A percentile compares a stretch with the other conserved stretches of the same genome.
Evolutionary conservation across 1,140 invertebrate genomes (phyloP).

Genomic region (Ladona fulva): DNA sequence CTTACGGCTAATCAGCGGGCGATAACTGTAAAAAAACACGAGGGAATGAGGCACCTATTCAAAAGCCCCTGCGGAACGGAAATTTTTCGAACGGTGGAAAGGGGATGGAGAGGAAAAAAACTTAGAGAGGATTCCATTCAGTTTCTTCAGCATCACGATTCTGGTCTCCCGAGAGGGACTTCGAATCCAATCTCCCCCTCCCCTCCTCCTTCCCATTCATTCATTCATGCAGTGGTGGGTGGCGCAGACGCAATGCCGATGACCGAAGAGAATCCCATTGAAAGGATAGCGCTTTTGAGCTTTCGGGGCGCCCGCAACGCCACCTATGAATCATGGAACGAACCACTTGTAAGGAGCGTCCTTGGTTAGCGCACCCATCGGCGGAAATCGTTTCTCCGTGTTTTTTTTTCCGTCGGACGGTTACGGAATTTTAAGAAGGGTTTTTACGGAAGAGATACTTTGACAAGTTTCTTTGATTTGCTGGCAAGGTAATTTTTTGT

Average conservation of each 20-base stretch:
- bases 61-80: neutral
- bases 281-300: neutral
- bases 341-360: slow-evolving; percentile 7
- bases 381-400: neutral
- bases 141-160: slow-evolving; percentile 3
- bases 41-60: no score
- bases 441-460: no score
- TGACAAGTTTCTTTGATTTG: no score
- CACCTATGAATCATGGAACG: neutral
- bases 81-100: neutral
- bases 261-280: neutral
- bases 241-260: neutral
- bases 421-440: no score
- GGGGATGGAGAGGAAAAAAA: neutral
- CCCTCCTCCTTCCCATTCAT: no score
- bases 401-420: no score
- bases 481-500: no score
- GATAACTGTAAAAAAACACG: no score
- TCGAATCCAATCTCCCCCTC: no score
- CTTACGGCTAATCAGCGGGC: no score
- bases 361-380: neutral
- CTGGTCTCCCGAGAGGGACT: no score
- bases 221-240: neutral
- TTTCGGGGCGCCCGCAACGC: slow-evolving; percentile 3
- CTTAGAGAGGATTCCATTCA: neutral